Evolutionary conservation across 2,797 vertebrate genomes (phyloP).

Genomic region (Sternarchorhynchus goeldii): DNA sequence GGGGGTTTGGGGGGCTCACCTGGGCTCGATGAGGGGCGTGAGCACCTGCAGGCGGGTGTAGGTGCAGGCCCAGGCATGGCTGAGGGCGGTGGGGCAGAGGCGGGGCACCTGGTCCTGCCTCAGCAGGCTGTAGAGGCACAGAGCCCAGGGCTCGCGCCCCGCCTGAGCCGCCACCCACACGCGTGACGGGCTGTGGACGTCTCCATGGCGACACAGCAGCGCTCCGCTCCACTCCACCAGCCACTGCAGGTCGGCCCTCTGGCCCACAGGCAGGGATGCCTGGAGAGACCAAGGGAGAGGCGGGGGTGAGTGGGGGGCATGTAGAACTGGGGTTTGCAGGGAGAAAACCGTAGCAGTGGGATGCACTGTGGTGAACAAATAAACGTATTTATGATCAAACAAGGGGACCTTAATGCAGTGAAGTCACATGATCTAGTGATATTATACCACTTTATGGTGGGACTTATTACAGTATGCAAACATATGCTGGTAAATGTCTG

Average conservation of each 20-base stretch:
- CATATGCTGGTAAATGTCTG: no score
- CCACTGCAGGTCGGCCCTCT: conserved; percentile 95
- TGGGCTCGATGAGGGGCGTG: conserved; percentile 94
- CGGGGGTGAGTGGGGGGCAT: neutral
- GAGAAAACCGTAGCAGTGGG: no score
- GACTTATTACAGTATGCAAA: no score
- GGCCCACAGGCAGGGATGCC: conserved; percentile 85
- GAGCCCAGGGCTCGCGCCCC: conserved; percentile 94
- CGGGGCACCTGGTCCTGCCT: conserved; percentile 94
- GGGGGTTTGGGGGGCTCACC: conserved; percentile 71
- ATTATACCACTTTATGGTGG: no score
- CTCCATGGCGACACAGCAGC: conserved; percentile 93
- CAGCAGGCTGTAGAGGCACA: conserved; percentile 96
- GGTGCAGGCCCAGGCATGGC: conserved; percentile 96
- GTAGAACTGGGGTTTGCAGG: neutral
- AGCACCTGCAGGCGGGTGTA: conserved; percentile 94
- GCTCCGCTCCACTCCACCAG: conserved; percentile 95
- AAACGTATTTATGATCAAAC: no score
- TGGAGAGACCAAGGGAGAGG: conserved; percentile 52
- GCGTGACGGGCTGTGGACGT: conserved; percentile 95
- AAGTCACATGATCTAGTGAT: no score
- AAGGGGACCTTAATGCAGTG: no score
- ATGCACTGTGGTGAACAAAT: no score
- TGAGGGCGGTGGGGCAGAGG: conserved; percentile 92
- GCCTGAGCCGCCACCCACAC: conserved; percentile 99